Evolutionary conservation across 2,113 vertebrate species (phyloP).

Genomic region (Saccopteryx bilineata): DNA sequence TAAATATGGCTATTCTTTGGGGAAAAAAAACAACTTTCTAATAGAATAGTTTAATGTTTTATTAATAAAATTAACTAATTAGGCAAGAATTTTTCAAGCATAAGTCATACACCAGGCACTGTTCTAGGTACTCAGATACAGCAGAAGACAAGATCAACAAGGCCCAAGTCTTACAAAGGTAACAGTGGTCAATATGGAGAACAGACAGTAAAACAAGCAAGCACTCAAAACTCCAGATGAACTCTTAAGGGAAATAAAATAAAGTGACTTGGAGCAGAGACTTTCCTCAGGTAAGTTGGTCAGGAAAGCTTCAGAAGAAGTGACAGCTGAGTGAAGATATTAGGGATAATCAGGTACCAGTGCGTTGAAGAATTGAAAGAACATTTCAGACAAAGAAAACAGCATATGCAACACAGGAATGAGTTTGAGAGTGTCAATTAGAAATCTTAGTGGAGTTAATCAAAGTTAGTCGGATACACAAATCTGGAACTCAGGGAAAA

Average conservation of each 20-base stretch:
- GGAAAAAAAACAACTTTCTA: conserved; percentile 17
- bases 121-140: background rate
- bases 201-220: background rate
- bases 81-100: background rate
- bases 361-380: background rate
- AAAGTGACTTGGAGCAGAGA: background rate
- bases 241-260: background rate
- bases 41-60: background rate
- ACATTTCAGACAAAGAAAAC: background rate
- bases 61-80: background rate
- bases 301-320: background rate
- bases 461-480: background rate
- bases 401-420: background rate
- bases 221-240: background rate
- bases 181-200: background rate
- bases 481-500: background rate
- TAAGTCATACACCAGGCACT: background rate
- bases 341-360: background rate
- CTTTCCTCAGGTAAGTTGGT: background rate
- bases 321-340: background rate
- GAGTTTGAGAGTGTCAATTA: background rate
- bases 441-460: background rate
- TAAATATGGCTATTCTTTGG: background rate
- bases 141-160: background rate
- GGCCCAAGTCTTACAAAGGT: background rate